Evolutionary conservation across 1,140 invertebrate genomes (phyloP), one percentile per base, ranked within the genome.

Genomic region (Drosophila quadrilineata): DNA sequence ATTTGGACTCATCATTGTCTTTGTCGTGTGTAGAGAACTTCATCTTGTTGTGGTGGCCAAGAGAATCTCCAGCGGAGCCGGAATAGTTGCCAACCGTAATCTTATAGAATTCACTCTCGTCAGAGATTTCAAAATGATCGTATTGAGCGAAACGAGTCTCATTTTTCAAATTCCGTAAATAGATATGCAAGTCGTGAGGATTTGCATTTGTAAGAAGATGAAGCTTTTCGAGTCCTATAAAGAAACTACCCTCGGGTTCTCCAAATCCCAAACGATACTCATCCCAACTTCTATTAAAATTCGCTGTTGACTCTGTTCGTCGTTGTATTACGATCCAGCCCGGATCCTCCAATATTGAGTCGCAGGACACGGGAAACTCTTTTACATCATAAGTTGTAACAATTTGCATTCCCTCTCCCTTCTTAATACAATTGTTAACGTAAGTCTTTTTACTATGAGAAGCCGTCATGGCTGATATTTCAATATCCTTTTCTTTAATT

Each of bases 321-420:
- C 58, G 10, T 16, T 53, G 58, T 6, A 62, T 35, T 12, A 53
- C 58, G 3, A 21, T 53, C 58, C 48, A 62, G 2, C 38, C 48
- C 2, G 48, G 1, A 6, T 19, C 57, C 0, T 6, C 26, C 6
- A 43, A 2, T 3, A 24, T 1, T 0, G 48, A 33, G 17, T 43
- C 46, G 12, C 46, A 60, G 1, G 3, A 4, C 3, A 41, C 36
- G 0, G 35, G 1, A n/a, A 60, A 52, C 0, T 9, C 2, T 0
- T 29, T 5, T 6, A 16, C 5, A 12, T 9, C 8, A 8, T 19
- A n/a, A 6, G 48, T 4, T 4, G 0, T 12, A 6, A 17, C 21
- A 2, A 38, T 3, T 16, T 58, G n/a, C 9, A 49, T 6, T 8
- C 22, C 56, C n/a, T 14, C 28, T 26, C 19, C 28, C 16, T 48